These are phyloP conservation scores for Tylochromis polylepis DNA, from an alignment of 2,113 vertebrate species.

Conservation along the genomic window DNA sequence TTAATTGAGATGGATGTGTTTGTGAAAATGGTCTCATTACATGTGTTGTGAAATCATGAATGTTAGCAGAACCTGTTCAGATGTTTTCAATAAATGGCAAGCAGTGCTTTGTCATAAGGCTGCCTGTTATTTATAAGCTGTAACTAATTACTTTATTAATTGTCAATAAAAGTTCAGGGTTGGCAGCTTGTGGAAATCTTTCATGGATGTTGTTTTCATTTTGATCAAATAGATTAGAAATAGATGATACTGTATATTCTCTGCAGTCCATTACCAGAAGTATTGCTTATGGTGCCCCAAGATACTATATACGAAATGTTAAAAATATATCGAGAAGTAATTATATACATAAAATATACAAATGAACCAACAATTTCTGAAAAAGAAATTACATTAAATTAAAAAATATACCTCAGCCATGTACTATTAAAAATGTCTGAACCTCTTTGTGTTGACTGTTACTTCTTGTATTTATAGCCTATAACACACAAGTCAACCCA, in stretches of 20 bases:
- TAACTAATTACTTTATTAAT: neutral
- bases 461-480: neutral
- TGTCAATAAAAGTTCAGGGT: neutral
- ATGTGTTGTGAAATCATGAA: neutral
- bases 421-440: neutral
- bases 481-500: neutral
- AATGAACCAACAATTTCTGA: neutral
- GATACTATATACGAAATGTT: fast-evolving
- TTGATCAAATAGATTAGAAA: neutral
- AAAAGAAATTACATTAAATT: neutral
- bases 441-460: neutral
- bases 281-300: neutral
- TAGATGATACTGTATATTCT: neutral
- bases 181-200: neutral
- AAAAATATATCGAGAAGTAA: neutral
- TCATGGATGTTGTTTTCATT: neutral
- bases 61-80: neutral
- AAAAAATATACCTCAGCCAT: neutral
- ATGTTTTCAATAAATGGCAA: neutral
- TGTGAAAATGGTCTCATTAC: neutral
- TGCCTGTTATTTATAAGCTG: neutral
- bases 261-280: neutral
- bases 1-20: neutral
- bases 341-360: neutral
- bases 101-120: neutral